Base-by-base conservation (phyloP, 2,797 vertebrate species). In the Nasua narica region DNA sequence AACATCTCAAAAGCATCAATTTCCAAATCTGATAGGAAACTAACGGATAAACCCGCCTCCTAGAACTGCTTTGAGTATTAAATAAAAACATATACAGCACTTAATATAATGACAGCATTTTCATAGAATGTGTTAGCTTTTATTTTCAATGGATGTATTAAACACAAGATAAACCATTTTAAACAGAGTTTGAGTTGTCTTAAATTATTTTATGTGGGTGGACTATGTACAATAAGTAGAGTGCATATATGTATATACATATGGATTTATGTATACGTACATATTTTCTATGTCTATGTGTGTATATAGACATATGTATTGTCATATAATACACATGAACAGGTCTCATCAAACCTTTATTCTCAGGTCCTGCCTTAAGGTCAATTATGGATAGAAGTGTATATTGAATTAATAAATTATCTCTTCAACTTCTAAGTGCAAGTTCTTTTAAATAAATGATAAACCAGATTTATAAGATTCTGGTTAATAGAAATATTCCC, bases 191-290 rank as follows among this genome's bases (percentile, higher is more conserved):
- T 86, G 43, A 69, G 11, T 40, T 60, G 10, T 7, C 25, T 65
- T 91, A 10, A 83, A 78, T 56, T 74, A 78, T 81, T 87, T 67
- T 40, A 25, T 50, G 37, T 25, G 78, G 11, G 18, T 29, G 19
- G 15, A 0, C 10, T 32, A 16, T 35, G 0, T 67, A 37, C 40
- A 89, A 60, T 54, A 43, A 87, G 43, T 27, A 52, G n/a, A 46
- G 16, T 14, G 1, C 25, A 11, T n/a, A 19, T 8, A 4, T 50
- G 3, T 18, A 19, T 78, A 8, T 3, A 3, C 1, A 35, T 74
- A 23, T 54, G 5, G 27, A 40, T 25, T 10, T 62, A 65, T 48
- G 16, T 62, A 32, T 74, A 48, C 4, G 56, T 8, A 92, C 7
- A 18, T 60, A 60, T 52, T 78, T 62, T 78, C 32, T 46, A 6